Evolutionary conservation across 2,797 vertebrate genomes (phyloP), one percentile per base, ranked within the genome.

Genomic region (Lagorchestes hirsutus): DNA sequence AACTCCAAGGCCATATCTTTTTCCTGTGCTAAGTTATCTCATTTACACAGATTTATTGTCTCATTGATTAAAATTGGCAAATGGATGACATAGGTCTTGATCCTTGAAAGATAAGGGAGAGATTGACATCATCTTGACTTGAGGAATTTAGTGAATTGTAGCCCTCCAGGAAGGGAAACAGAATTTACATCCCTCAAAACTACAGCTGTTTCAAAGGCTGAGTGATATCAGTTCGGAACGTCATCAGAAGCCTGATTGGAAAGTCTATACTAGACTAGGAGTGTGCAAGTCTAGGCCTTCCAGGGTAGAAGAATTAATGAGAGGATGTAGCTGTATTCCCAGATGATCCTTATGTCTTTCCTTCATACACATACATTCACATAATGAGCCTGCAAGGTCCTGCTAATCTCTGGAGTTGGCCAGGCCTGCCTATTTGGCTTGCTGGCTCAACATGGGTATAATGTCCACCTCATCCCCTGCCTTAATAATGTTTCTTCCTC

Each of bases 401-500:
- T 62, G 3, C 29, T 31, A 3, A 12, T 62, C 59, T 14, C 31
- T 1, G 31, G 12, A n/a, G 34, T n/a, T 74, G 34, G 34, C 14
- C 62, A 74, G 62, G 14, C 14, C 14, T 74, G 62, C 34, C 62
- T 67, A 5, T n/a, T 34, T n/a, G 34, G 1, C 16, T 55, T 95
- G 46, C 87, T 96, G 92, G 95, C 46, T 95, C 90, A 67, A 94
- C 46, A 40, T 55, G n/a, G 24, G 14, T 94, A 95, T 91, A 91
- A 96, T 93, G 90, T 74, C 46, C 52, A 8, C 95, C 90, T 94
- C 55, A 94, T 55, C 92, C 62, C 55, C 24, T 96, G 5, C 92
- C 82, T 50, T 55, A 46, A n/a, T 91, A 67, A 94, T 94, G 95
- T 96, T 96, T 95, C 93, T 92, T 54, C 50, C 31, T 93, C 58